Percentiles rank a stretch among this genome's conserved stretches.
Conservation (phyloP, 2,888 invertebrate genomes). For the Epistrophe grossulariae region DNA sequence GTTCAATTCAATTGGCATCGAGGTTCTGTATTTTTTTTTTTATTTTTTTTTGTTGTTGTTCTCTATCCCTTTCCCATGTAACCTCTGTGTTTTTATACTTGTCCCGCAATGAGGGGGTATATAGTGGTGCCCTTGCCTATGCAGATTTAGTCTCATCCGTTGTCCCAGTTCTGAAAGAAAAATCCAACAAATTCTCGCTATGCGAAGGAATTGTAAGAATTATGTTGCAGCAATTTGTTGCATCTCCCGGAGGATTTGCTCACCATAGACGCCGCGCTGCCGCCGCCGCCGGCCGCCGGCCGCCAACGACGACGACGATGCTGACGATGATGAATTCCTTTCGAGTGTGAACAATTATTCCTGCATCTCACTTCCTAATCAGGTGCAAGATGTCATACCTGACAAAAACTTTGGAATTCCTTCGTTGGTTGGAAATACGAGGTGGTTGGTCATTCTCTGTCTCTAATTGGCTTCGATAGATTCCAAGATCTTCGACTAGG, state of each 20-base stretch:
- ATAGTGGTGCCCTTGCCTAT: slow-evolving; percentile 51
- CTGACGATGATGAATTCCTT: slow-evolving; percentile 69
- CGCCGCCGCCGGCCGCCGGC: background rate
- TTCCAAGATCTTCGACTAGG: slow-evolving; percentile 58
- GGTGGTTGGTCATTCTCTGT: slow-evolving; percentile 59
- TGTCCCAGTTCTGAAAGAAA: slow-evolving; percentile 61
- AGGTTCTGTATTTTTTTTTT: slow-evolving; percentile 18
- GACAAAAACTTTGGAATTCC: slow-evolving; percentile 66
- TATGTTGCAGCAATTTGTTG: slow-evolving; percentile 72
- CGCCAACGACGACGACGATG: slow-evolving; percentile 13
- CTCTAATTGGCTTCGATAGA: slow-evolving; percentile 72
- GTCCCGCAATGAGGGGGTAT: slow-evolving; percentile 5
- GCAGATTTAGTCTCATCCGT: slow-evolving; percentile 66
- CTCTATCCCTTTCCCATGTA: slow-evolving; percentile 14
- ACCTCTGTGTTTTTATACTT: slow-evolving; percentile 14
- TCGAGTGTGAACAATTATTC: slow-evolving; percentile 60
- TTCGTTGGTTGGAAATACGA: slow-evolving; percentile 10
- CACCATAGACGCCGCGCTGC: background rate
- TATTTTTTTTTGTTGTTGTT: slow-evolving; percentile 22
- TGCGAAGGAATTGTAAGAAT: slow-evolving; percentile 64
- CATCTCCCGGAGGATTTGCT: slow-evolving; percentile 54
- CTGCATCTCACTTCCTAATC: slow-evolving; percentile 66
- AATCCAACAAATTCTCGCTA: slow-evolving; percentile 14
- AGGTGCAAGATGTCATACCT: slow-evolving; percentile 73
- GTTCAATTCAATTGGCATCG: slow-evolving; percentile 82